phyloP scores from a whole-genome alignment of 2,113 vertebrate species.

The Ramphastos sulfuratus region DNA sequence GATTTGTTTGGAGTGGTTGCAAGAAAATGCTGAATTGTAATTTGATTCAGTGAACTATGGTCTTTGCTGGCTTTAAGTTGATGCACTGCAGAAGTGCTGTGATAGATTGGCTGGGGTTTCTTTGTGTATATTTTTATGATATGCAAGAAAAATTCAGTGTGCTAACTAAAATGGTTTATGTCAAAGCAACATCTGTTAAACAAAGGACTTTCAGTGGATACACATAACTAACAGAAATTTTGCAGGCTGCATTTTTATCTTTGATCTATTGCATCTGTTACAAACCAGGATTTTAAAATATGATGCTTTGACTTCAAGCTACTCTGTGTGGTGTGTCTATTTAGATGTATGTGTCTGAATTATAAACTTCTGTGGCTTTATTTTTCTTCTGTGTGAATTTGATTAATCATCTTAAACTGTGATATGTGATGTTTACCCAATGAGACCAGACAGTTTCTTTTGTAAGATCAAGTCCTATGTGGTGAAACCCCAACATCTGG shows the following conservation, averaged over 20 bases:
- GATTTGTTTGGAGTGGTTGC: neutral
- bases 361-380: neutral
- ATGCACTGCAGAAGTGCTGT: neutral
- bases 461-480: neutral
- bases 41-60: neutral
- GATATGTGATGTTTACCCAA: neutral
- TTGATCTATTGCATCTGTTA: neutral
- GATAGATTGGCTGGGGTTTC: neutral
- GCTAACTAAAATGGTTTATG: neutral
- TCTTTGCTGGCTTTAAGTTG: neutral
- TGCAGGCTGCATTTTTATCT: neutral
- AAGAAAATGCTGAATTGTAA: neutral
- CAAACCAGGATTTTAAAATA: neutral
- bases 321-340: neutral
- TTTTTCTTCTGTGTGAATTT: neutral
- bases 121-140: neutral
- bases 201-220: neutral
- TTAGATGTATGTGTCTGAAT: neutral
- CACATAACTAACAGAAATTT: neutral
- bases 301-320: neutral
- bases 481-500: neutral
- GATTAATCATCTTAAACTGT: slow-evolving; percentile 6
- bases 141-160: neutral
- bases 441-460: neutral
- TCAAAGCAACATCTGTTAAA: neutral